These are phyloP conservation scores for Argynnis bischoffii DNA, from an alignment of 2,888 invertebrate species.

Conservation along the genomic window DNA sequence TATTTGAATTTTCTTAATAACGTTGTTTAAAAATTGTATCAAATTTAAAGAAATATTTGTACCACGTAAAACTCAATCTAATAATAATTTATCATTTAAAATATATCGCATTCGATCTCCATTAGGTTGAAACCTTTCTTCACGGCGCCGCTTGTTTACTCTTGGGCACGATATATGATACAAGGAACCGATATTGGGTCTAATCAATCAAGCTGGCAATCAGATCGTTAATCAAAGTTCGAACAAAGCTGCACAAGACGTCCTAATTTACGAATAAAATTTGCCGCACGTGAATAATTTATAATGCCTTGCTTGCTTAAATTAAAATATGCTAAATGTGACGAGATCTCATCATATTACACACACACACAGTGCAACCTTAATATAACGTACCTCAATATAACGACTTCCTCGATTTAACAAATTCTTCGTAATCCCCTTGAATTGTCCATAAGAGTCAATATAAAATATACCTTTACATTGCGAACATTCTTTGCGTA, in stretches of 20 bases:
- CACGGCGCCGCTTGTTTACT: slow-evolving; percentile 33
- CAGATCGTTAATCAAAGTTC: slow-evolving; percentile 36
- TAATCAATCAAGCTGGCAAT: slow-evolving; percentile 37
- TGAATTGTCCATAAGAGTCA: no score
- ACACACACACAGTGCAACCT: no score
- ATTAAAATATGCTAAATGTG: no score
- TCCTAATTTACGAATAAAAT: slow-evolving; percentile 32
- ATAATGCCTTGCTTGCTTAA: slow-evolving; percentile 17
- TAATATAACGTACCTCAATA: no score
- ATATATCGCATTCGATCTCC: slow-evolving; percentile 19
- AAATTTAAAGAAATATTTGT: no score
- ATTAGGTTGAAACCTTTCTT: slow-evolving; percentile 28
- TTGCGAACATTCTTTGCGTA: no score
- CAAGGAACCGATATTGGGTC: slow-evolving; percentile 32
- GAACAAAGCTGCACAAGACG: slow-evolving; percentile 25
- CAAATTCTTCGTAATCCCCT: no score
- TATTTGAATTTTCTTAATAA: no score
- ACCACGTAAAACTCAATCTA: background rate
- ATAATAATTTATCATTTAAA: slow-evolving; percentile 10
- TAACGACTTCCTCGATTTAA: no score
- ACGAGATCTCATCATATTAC: no score
- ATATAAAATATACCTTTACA: no score
- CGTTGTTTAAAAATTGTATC: no score
- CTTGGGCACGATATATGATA: slow-evolving; percentile 30
- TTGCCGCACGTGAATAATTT: slow-evolving; percentile 23